Base-by-base conservation (phyloP, 2,888 invertebrate species). In the Drosophila lutescens region DNA sequence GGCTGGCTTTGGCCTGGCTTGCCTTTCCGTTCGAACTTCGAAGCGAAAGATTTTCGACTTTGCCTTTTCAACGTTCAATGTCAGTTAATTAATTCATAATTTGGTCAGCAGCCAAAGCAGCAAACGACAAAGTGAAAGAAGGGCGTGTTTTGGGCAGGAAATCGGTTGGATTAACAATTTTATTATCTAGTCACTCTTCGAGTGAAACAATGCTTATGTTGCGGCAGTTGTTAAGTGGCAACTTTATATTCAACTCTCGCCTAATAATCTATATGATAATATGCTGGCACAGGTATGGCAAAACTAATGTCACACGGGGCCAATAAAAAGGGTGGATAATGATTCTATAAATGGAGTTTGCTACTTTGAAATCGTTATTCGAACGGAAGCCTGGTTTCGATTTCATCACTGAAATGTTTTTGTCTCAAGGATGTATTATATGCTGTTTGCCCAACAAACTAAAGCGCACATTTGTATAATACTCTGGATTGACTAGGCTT, bases 21-120 rank as follows among this genome's bases (percentile, higher is more conserved):
- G 62, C 23, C 40, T 62, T 6, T 50, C 20, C 20, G 20, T 20
- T 20, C 20, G 20, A 20, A 20, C 20, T 20, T 62, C 49, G 32
- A 34, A 20, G 17, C 49, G 49, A 17, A 49, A 32, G 49, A 32
- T 34, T 49, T 32, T 17, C 17, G 60, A 55, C 34, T 75, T 43
- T 61, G 63, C 57, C 67, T 58, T 68, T 71, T 38, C 43, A 73
- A 57, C 70, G 36, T 75, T 79, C 83, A 84, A 73, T 80, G 84
- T 47, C 78, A 78, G 60, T 70, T 51, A 63, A 72, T 71, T 58
- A 61, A 59, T 67, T 66, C 69, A 66, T 49, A 60, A 66, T 56
- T 73, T 50, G 47, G 53, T 5, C 20, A 34, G 15, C 17, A 26
- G 12, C 1, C 12, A n/a, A n/a, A n/a, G n/a, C n/a, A n/a, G n/a